These are phyloP conservation scores for Drosophila quadrilineata DNA, from an alignment of 1,140 invertebrate genomes.

Conservation along the genomic window DNA sequence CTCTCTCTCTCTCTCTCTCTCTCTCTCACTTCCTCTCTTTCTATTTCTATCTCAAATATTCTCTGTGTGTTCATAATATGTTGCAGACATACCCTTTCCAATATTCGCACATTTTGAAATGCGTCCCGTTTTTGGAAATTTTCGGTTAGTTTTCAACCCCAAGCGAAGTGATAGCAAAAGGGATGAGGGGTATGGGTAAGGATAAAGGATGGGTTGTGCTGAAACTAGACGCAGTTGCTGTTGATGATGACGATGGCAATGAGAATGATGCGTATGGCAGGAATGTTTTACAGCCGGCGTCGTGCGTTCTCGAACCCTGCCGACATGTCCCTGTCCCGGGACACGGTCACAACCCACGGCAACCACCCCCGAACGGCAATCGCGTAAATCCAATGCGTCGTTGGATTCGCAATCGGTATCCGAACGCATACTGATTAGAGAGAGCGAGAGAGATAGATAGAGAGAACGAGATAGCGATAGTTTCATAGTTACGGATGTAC, in stretches of 20 bases:
- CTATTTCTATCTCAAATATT: not conserved
- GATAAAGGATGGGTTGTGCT: too few species aligned
- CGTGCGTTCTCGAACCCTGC: too few species aligned
- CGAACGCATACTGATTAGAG: too few species aligned
- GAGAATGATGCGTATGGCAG: constrained; percentile 23
- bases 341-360: constrained; percentile 8
- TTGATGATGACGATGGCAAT: too few species aligned
- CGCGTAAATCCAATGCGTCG: constrained; percentile 28
- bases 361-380: constrained; percentile 16
- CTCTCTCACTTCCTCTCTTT: constrained; percentile 2
- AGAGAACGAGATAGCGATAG: too few species aligned
- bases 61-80: too few species aligned
- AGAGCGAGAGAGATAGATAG: too few species aligned
- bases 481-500: too few species aligned
- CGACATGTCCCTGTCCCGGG: not conserved
- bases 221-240: not conserved
- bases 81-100: constrained; percentile 15
- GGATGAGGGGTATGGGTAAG: too few species aligned
- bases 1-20: not conserved
- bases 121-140: constrained; percentile 60
- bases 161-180: not conserved
- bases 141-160: constrained; percentile 62
- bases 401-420: constrained; percentile 55
- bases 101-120: not conserved
- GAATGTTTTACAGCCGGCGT: constrained; percentile 23